Base-by-base conservation (phyloP, 2,888 invertebrate genomes). In the Habroteleia sp. region DNA sequence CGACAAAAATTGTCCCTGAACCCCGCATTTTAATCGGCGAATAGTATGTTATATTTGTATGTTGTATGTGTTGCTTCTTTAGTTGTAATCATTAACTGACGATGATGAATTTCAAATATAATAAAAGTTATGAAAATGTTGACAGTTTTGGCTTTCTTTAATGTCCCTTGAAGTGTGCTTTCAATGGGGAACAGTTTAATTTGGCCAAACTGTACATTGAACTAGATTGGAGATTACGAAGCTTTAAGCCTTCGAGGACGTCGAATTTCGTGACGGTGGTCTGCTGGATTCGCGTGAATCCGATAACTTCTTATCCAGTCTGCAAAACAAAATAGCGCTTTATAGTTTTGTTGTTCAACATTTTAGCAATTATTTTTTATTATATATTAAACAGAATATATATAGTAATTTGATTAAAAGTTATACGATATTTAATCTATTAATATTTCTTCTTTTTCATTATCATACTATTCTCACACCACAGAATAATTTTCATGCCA, bases 261-360 rank as follows among this genome's bases (percentile, higher is more conserved):
- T 84, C 13, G 88, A 88, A 27, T 82, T 85, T 60, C 88, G 85
- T 13, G 88, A 88, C 7, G 86, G 79, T 39, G 88, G 87, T 74
- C 87, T 83, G 58, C 83, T 87, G 35, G 80, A 79, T 29, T 85
- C 85, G 10, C 81, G 80, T 3, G 81, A 80, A 20, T 75, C 81
- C 77, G 48, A 71, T 65, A 63, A 69, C 73, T 84, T 88, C 77
- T 81, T 87, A 54, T 87, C 85, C 60, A 84, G 72, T 13, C 87
- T 87, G 80, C 66, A 69, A 60, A 17, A 1, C 0, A 48, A 17
- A 48, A 8, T 44, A n/a, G n/a, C n/a, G n/a, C n/a, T n/a, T n/a
- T n/a, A n/a, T n/a, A n/a, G n/a, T n/a, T n/a, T n/a, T n/a, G n/a
- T n/a, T n/a, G n/a, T n/a, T n/a, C n/a, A n/a, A n/a, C n/a, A n/a